A percentile compares a stretch with the other conserved stretches of the same genome.
Evolutionary conservation across 2,888 invertebrate genomes (phyloP).

Genomic region (Ornithoptera alexandrae): DNA sequence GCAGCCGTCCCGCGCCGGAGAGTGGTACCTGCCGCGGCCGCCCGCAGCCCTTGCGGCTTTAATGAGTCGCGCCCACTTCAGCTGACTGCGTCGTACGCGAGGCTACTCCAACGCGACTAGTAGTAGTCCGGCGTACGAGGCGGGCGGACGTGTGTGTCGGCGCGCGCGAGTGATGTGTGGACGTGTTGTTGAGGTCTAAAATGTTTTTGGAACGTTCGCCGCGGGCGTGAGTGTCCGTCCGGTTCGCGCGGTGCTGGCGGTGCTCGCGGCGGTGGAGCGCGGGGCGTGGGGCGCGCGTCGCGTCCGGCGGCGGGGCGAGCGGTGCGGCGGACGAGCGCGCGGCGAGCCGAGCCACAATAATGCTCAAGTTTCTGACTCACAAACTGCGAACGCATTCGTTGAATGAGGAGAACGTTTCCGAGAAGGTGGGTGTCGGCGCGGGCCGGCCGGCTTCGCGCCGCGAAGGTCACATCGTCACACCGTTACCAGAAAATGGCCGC

Average conservation of each 20-base stretch:
- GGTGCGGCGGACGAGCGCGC: slow-evolving; percentile 59
- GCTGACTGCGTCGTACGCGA: slow-evolving; percentile 79
- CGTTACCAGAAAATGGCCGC: slow-evolving; percentile 66
- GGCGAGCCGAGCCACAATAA: slow-evolving; percentile 81
- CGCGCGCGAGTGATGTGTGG: slow-evolving; percentile 55
- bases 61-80: slow-evolving; percentile 74
- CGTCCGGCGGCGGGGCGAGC: slow-evolving; percentile 46
- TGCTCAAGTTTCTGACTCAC: slow-evolving; percentile 92
- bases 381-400: slow-evolving; percentile 92
- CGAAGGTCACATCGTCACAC: slow-evolving; percentile 41
- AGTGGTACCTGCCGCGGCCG: slow-evolving; percentile 54
- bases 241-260: slow-evolving; percentile 37
- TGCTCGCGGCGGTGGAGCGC: slow-evolving; percentile 35
- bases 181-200: slow-evolving; percentile 62
- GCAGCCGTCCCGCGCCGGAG: slow-evolving; percentile 28
- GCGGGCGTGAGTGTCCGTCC: slow-evolving; percentile 49
- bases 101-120: slow-evolving; percentile 70
- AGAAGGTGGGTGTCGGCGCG: slow-evolving; percentile 82
- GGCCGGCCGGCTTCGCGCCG: slow-evolving; percentile 32
- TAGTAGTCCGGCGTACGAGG: slow-evolving; percentile 68
- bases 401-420: slow-evolving; percentile 88
- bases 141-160: slow-evolving; percentile 53
- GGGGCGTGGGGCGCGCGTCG: slow-evolving; percentile 39
- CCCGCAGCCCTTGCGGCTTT: slow-evolving; percentile 64
- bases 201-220: slow-evolving; percentile 68